Evolutionary conservation across 2,113 vertebrate genomes (phyloP), one percentile per base, ranked within the genome.

Genomic region (Apistogramma diplotaenia): DNA sequence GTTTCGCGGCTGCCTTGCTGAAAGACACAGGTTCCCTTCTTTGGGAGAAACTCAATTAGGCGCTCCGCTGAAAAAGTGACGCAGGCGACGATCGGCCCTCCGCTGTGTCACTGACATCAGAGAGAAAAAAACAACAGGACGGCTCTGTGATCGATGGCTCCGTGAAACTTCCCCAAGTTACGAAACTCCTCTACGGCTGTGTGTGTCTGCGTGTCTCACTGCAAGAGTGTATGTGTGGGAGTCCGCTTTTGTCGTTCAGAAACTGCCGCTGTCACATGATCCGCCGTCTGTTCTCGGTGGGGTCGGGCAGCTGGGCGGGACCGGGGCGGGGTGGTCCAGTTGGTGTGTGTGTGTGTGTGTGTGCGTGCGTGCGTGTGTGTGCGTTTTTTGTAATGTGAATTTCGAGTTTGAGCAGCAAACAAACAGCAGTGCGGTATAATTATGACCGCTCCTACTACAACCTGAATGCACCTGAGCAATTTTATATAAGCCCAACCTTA

Each of bases 211-310:
- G 27, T 27, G 49, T 46, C 15, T 74, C 60, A 83, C 57, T 19
- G 33, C 71, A 54, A 57, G 29, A 8, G 7, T 16, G 54, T 25
- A 19, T 25, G 55, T 33, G 31, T 54, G 59, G 23, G 23, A 56
- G 53, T 67, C 56, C 12, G 54, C 19, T 75, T 81, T 71, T 83
- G 89, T 90, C 76, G 85, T 88, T 86, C 18, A 82, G 88, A 75
- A 84, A 86, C 82, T 75, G 82, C 84, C 84, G 71, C 84, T 74
- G 90, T 94, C 93, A 95, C 91, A 90, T 94, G 94, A 93, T 87
- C 84, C 85, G 25, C 83, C 4, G 89, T 72, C 79, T 71, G 85
- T 80, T 67, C 78, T 87, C 77, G 61, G 5, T 76, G 85, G 94
- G 92, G 91, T 88, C 85, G 88, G 89, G 81, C 77, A 79, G 85